Conservation (phyloP, 2,797 vertebrate species). For the Phaenicophaeus curvirostris region DNA sequence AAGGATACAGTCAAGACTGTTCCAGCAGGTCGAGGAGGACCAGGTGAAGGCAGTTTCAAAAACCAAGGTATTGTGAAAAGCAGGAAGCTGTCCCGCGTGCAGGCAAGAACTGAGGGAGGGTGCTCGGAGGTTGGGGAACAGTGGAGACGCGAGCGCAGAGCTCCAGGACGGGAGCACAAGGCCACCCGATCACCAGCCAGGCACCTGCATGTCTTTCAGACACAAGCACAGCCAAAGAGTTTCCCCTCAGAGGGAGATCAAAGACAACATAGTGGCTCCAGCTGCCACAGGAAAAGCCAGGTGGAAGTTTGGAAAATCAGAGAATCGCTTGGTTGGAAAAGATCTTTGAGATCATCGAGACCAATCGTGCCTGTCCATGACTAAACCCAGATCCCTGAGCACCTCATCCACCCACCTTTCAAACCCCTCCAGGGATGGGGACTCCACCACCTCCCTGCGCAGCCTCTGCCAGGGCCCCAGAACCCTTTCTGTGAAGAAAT, state of each 20-base stretch:
- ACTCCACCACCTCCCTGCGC: too few species aligned
- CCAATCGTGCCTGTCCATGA: too few species aligned
- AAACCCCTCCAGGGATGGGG: too few species aligned
- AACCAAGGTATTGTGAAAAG: neutral
- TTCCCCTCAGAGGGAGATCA: neutral
- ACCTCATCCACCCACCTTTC: too few species aligned
- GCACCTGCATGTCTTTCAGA: neutral
- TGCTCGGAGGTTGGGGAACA: neutral
- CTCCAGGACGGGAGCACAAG: neutral
- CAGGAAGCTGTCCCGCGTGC: fast-evolving
- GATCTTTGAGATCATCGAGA: too few species aligned
- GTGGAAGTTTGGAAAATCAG: too few species aligned
- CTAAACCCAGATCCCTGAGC: too few species aligned
- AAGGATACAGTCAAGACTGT: neutral
- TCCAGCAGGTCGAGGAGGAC: neutral
- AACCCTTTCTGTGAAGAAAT: too few species aligned
- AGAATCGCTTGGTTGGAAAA: too few species aligned
- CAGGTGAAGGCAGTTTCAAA: neutral
- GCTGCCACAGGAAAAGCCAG: too few species aligned
- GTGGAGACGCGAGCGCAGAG: neutral
- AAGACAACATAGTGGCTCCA: neutral
- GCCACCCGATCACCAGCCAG: neutral
- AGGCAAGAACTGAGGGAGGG: neutral
- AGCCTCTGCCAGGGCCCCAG: too few species aligned
- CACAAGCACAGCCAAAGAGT: neutral